Evolutionary conservation across 2,113 vertebrate species (phyloP), one percentile per base, ranked within the genome.

Genomic region (Podocnemis expansa): DNA sequence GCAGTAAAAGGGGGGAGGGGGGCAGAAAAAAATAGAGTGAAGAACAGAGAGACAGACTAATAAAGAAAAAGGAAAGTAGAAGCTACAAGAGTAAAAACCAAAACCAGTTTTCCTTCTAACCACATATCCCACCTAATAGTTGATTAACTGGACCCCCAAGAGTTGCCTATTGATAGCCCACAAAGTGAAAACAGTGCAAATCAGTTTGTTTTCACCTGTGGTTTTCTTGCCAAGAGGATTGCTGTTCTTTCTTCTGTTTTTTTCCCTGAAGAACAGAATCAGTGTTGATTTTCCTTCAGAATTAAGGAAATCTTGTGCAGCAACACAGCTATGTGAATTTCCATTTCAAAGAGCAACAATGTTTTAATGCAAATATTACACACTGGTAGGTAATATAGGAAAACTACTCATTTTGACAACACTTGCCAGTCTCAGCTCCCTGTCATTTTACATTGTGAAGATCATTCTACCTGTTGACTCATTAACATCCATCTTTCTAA

Each of bases 21-120:
- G 52, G 51, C 79, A 89, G 80, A 96, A 93, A 94, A 96, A 96
- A 51, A 91, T 0, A 75, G 67, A 45, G n/a, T 9, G 85, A 84
- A 17, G 8, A 0, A 84, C 75, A 88, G 75, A 55, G 38, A 92
- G 11, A 81, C 75, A 82, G 8, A 82, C 56, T 85, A 87, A 94
- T 93, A 85, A 38, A 84, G 49, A 78, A 43, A 85, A 63, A 89
- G 3, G 34, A 93, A 94, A 93, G 90, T 54, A 94, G 78, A 91
- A 89, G 58, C 25, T 90, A 34, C 85, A 86, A 78, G 27, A 49
- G 29, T 31, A 31, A 78, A 29, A 80, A 60, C 41, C 95, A 22
- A 70, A 38, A 22, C 16, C 63, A 70, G 38, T 92, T 91, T 90
- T 49, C 67, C 93, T 45, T 52, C 90, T 84, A 88, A 24, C 79